A percentile compares a stretch with the other conserved stretches of the same genome.
Evolutionary conservation across 2,888 invertebrate species (phyloP).

Genomic region (Ctenicera cuprea): DNA sequence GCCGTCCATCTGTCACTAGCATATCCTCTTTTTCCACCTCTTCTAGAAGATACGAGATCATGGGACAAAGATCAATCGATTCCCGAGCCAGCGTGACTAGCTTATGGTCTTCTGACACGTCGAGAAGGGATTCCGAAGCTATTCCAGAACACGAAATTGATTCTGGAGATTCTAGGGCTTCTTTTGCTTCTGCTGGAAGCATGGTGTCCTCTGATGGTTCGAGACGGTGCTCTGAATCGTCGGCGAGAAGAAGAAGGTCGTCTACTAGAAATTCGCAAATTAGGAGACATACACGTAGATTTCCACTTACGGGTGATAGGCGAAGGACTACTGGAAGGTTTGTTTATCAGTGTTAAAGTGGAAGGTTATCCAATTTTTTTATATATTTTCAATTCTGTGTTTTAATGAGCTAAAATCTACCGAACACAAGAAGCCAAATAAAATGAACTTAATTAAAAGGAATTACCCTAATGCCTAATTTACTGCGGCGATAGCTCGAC

Average conservation of each 20-base stretch:
- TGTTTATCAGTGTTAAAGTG: constrained; percentile 57
- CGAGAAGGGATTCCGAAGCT: constrained; percentile 70
- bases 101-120: constrained; percentile 70
- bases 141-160: constrained; percentile 71
- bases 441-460: too few species aligned
- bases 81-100: constrained; percentile 71
- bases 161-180: constrained; percentile 67
- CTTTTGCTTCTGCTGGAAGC: constrained; percentile 68
- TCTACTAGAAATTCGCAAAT: constrained; percentile 68
- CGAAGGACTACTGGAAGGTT: constrained; percentile 81
- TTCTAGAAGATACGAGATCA: constrained; percentile 70
- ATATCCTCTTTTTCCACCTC: constrained; percentile 72
- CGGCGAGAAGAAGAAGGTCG: constrained; percentile 66
- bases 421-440: too few species aligned
- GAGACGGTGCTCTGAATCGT: constrained; percentile 67
- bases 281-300: constrained; percentile 74
- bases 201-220: constrained; percentile 65
- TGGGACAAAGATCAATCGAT: constrained; percentile 71
- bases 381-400: background rate
- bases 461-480: too few species aligned
- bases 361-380: background rate
- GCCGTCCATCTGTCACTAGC: constrained; percentile 70
- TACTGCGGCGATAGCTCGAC: too few species aligned
- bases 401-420: too few species aligned
- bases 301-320: constrained; percentile 75